Evolutionary conservation across 2,113 vertebrate genomes (phyloP).

Genomic region (Lophius piscatorius): DNA sequence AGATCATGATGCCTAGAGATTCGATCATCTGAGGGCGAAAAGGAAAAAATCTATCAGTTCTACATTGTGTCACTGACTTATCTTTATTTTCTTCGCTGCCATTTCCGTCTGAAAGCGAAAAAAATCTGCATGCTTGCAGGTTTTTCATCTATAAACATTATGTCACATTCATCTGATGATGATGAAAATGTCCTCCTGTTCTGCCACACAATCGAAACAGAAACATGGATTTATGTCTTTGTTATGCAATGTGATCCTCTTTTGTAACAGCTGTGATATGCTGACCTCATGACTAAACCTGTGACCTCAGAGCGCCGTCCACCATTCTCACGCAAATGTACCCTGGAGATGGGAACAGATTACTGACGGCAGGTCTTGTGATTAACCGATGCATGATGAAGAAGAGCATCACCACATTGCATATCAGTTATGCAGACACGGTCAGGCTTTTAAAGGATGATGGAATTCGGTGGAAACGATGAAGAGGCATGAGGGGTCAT

Average conservation of each 20-base stretch:
- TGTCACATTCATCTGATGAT: too few relatives aligned
- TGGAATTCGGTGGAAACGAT: background rate
- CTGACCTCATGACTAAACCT: constrained; percentile 27
- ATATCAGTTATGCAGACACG: background rate
- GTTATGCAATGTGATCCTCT: constrained; percentile 47
- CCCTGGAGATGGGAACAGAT: constrained; percentile 10
- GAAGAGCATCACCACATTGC: background rate
- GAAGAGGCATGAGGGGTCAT: background rate
- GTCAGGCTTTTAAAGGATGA: background rate
- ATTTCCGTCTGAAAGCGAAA: too few relatives aligned
- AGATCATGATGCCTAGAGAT: constrained; percentile 96
- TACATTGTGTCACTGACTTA: too few relatives aligned
- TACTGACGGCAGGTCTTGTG: constrained; percentile 32
- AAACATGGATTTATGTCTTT: constrained; percentile 38
- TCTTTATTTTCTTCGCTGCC: too few relatives aligned
- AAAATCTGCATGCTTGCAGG: too few relatives aligned
- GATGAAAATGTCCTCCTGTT: too few relatives aligned
- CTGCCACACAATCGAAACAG: constrained; percentile 1
- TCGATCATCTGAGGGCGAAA: constrained; percentile 86
- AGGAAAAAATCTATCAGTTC: too few relatives aligned
- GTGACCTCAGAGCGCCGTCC: background rate
- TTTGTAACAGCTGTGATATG: constrained; percentile 28
- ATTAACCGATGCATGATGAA: constrained; percentile 18
- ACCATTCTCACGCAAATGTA: constrained; percentile 7
- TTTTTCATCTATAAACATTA: too few relatives aligned